phyloP scores from a whole-genome alignment of 2,113 vertebrate species.

The Amazona guildingii region DNA sequence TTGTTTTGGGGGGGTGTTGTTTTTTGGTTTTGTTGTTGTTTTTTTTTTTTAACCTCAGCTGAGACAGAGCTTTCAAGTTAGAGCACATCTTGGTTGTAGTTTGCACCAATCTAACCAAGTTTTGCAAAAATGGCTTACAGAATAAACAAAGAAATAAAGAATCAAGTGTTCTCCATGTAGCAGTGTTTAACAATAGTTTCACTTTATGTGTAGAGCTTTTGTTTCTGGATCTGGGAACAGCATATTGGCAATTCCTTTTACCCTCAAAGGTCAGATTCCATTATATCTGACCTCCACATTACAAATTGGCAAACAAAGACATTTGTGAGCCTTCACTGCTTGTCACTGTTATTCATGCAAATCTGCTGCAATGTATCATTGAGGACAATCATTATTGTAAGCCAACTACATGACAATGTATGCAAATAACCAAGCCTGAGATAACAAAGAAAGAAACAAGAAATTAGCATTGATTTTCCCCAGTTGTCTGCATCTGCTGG shows the following conservation, averaged over 20 bases:
- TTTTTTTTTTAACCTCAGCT: not conserved
- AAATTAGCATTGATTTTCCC: not conserved
- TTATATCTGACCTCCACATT: constrained; percentile 48
- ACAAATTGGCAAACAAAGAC: constrained; percentile 65
- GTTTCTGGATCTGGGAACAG: constrained; percentile 63
- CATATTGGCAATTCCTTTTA: constrained; percentile 61
- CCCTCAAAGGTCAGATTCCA: constrained; percentile 67
- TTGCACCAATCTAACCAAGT: constrained; percentile 47
- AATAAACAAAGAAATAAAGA: constrained; percentile 69
- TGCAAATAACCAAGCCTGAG: not conserved
- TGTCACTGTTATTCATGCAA: constrained; percentile 46
- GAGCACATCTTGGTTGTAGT: constrained; percentile 7
- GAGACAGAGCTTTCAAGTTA: not conserved
- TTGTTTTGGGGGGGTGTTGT: too few relatives aligned
- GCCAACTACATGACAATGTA: not conserved
- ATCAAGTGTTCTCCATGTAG: constrained; percentile 35
- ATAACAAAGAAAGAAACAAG: not conserved
- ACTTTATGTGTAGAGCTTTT: constrained; percentile 53
- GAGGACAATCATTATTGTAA: constrained; percentile 19
- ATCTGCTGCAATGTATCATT: constrained; percentile 18
- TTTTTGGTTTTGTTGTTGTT: not conserved
- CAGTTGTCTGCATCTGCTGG: not conserved
- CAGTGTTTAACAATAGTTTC: constrained; percentile 49
- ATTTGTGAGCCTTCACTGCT: constrained; percentile 50
- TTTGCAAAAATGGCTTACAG: constrained; percentile 59